Percentiles rank a stretch among this genome's conserved stretches.
Conservation (phyloP, 2,113 vertebrate species). For the Penelope pileata region DNA sequence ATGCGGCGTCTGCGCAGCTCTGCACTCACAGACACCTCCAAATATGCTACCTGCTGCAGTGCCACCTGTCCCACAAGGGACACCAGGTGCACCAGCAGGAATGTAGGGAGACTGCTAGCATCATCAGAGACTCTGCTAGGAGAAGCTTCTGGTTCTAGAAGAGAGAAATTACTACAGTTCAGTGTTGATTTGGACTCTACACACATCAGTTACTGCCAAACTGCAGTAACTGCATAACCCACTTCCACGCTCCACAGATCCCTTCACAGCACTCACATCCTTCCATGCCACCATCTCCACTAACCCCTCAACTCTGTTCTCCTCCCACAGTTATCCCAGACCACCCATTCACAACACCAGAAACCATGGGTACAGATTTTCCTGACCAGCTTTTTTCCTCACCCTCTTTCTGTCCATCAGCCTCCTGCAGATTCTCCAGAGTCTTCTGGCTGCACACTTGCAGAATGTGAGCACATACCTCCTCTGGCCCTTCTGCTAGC, state of each 20-base stretch:
- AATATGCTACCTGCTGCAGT: conserved; percentile 89
- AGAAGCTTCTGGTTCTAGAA: conserved; percentile 8
- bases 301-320: conserved; percentile 13
- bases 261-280: fast-evolving
- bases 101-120: conserved; percentile 52
- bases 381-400: not conserved
- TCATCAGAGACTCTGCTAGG: not conserved
- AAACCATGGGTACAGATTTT: not conserved
- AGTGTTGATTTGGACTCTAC: not conserved
- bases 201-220: not conserved
- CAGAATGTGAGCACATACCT: conserved; percentile 86
- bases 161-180: not conserved
- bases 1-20: conserved; percentile 89
- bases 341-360: not conserved
- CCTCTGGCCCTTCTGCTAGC: conserved; percentile 90
- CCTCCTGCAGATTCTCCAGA: conserved; percentile 69
- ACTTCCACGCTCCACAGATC: not conserved
- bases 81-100: conserved; percentile 86
- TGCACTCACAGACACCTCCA: conserved; percentile 88
- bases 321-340: not conserved
- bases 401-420: conserved; percentile 32
- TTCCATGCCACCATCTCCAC: not conserved
- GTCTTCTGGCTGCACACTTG: conserved; percentile 77
- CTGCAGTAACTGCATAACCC: not conserved
- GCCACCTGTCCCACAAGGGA: conserved; percentile 92